Evolutionary conservation across 2,888 invertebrate genomes (phyloP), one percentile per base, ranked within the genome.

Genomic region (Cantharis lateralis): DNA sequence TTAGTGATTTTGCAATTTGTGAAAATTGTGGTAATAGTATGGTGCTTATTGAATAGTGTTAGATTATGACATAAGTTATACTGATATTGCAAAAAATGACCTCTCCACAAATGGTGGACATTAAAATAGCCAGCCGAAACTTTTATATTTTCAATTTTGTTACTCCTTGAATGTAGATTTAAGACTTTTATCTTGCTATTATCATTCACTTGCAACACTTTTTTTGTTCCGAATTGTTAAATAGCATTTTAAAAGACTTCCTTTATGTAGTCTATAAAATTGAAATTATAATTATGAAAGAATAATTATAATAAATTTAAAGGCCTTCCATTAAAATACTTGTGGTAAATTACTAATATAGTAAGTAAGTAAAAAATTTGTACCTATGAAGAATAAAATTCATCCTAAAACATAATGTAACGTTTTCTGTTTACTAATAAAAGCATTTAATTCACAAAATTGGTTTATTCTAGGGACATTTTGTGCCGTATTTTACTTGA

Each of bases 361-460:
- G 64, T 3, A 9, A 20, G 64, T 66, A 66, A 66, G 64, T 66
- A 20, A 66, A n/a, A 20, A 66, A 24, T 66, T 66, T 66, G 20
- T 66, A 66, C 64, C 15, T 66, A 66, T 15, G 18, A 20, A 24
- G 3, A 20, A 20, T 66, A 66, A 66, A 66, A 24, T 18, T 20
- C 64, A 48, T 48, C 48, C 64, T 20, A 20, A 66, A 20, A 24
- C 24, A 64, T 13, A 66, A 20, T 66, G 24, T 66, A 66, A 66
- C 48, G n/a, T 66, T 66, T 66, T 66, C 24, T 24, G 64, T 66
- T 66, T 20, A 66, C 64, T 20, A 66, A 66, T 66, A 66, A 66
- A 66, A 66, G 64, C 24, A 66, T 66, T 66, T 66, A 66, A 66
- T 66, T 66, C 64, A 66, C 7, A 66, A 48, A n/a, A 1, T n/a